phyloP scores from a whole-genome alignment of 2,888 invertebrate species.

The Drosophila falleni region DNA sequence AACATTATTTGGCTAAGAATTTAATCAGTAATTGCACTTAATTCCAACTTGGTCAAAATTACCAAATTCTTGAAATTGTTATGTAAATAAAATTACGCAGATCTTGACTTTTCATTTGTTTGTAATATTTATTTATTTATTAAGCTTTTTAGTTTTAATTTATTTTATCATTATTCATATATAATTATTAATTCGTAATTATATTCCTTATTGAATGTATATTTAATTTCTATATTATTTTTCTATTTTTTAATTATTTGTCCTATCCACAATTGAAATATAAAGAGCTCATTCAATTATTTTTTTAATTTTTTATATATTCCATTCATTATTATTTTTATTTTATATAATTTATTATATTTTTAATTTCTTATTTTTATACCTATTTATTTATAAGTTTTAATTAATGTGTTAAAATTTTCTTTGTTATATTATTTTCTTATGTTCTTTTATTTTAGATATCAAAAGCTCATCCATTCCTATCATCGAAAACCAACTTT shows the following conservation, averaged over 20 bases:
- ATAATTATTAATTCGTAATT: background rate
- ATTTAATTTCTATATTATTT: background rate
- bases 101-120: background rate
- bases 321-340: background rate
- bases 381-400: no score
- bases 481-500: background rate
- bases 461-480: background rate
- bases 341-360: no score
- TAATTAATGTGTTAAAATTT: no score
- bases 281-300: background rate
- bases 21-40: slow-evolving; percentile 2
- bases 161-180: no score
- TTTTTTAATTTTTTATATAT: background rate
- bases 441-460: background rate
- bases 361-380: no score
- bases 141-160: background rate
- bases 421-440: background rate
- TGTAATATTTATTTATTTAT: background rate
- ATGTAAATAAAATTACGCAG: background rate
- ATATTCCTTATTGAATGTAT: background rate
- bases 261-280: background rate
- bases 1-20: slow-evolving; percentile 8
- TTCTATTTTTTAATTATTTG: background rate
- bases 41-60: background rate
- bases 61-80: background rate